Evolutionary conservation across 2,113 vertebrate genomes (phyloP), one percentile per base, ranked within the genome.

Genomic region (Antigone vipio): DNA sequence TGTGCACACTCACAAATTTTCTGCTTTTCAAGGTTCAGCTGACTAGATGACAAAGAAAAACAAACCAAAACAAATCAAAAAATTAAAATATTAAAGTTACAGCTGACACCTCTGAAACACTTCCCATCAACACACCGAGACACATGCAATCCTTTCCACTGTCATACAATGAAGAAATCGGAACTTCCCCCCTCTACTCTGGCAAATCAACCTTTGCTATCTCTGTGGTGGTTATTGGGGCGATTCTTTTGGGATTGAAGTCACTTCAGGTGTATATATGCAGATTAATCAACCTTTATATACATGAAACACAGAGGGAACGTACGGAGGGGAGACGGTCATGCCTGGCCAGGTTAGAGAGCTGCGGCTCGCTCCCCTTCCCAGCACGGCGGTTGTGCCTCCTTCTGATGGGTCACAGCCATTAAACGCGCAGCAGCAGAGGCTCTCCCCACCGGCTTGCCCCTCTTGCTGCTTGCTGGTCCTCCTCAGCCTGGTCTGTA

Each of bases 11-110:
- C 49, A 74, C 24, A 47, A 67, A 50, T 73, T 77, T 80, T 93
- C 83, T 82, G 64, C 50, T 94, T 95, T 94, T 94, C 77, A 96
- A 96, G 38, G 26, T 91, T 87, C 44, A 88, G 30, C 76, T 92
- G 92, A 93, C 81, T 85, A 95, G 93, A 69, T 84, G 56, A 52
- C 40, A 89, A 91, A 85, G 6, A 87, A 85, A 27, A 89, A 52
- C 32, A 80, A 74, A 59, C 13, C 29, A 50, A 67, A 40, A 0
- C 11, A 82, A 53, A 88, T 38, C 3, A 95, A 88, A 53, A 66
- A 71, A 50, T 55, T 64, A 68, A 80, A 88, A 64, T 58, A 63
- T 45, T 35, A 40, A 84, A 94, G n/a, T 89, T 92, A 52, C 6
- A 66, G 6, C 40, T 89, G 63, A 45, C 73, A 34, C 26, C 49